Base-by-base conservation (phyloP, 2,113 vertebrate species). In the Austrofundulus limnaeus region DNA sequence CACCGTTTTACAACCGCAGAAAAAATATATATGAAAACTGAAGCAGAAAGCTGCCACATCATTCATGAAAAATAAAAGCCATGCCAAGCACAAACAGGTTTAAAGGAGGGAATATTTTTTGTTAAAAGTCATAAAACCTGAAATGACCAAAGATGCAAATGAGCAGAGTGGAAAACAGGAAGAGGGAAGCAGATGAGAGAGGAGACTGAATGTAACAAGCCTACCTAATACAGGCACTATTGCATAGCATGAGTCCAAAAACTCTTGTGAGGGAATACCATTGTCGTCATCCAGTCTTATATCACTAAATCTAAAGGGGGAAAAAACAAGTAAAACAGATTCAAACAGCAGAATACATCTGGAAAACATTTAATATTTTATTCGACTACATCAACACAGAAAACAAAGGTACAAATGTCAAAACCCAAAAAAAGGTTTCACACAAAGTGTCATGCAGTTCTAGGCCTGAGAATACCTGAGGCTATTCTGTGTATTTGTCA, bases 151-250 rank as follows among this genome's bases (percentile, higher is more conserved):
- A 78, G 55, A 71, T 45, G 57, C 31, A 38, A 56, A 73, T 19
- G 10, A 23, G 58, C 17, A 61, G 54, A 28, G 54, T 41, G 56
- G 82, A 15, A 45, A 50, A 57, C 43, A 72, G 38, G 28, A 15
- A 4, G 14, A 68, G 48, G 65, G 71, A 61, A 31, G 49, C 49
- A 73, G 25, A 83, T 48, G 75, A 68, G 67, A 68, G 67, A 25
- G 82, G 78, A 77, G 55, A 83, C 61, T 71, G 62, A 78, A 81
- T 69, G 51, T 80, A 68, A 66, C 53, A 41, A 46, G 84, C 93
- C 92, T 96, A 99, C 97, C 97, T 89, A 99, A 91, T 81, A 99
- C 94, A 6, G 97, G 97, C 71, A 98, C 96, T 88, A 99, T 96
- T 86, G 96, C 96, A 74, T 98, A 97, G 92, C 97, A 99, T 0